A percentile compares a stretch with the other conserved stretches of the same genome.
phyloP scores from a whole-genome alignment of 2,113 vertebrate species.

The Hippocampus barbouri region DNA sequence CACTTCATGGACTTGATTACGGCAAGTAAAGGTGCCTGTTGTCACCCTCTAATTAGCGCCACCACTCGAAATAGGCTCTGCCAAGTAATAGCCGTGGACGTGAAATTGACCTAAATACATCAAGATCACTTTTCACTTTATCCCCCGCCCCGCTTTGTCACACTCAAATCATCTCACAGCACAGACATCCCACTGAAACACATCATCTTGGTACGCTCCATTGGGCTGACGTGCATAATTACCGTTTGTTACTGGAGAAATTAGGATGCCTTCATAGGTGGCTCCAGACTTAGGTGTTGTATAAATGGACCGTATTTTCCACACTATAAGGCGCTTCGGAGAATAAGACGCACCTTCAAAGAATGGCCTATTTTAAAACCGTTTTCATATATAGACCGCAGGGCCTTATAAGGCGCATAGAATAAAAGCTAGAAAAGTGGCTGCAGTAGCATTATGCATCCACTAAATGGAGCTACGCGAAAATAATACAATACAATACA shows the following conservation, averaged over 20 bases:
- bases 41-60: slow-evolving; percentile 67
- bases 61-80: slow-evolving; percentile 60
- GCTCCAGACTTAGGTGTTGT: not conserved
- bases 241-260: not conserved
- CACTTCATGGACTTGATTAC: slow-evolving; percentile 58
- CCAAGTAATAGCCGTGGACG: slow-evolving; percentile 44
- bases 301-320: not conserved
- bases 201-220: slow-evolving; percentile 24
- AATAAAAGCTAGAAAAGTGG: too few species aligned
- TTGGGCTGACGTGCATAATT: slow-evolving; percentile 14
- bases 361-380: too few species aligned
- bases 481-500: too few species aligned
- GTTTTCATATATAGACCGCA: too few species aligned
- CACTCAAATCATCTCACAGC: slow-evolving; percentile 45
- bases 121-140: slow-evolving; percentile 60
- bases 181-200: slow-evolving; percentile 43
- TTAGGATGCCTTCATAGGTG: not conserved
- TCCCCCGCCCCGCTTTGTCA: slow-evolving; percentile 24
- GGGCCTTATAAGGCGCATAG: too few species aligned
- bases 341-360: too few species aligned
- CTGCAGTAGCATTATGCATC: too few species aligned
- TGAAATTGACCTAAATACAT: slow-evolving; percentile 74
- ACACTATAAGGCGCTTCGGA: too few species aligned
- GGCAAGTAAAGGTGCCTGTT: slow-evolving; percentile 63
- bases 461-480: too few species aligned